Evolutionary conservation across 1,140 invertebrate genomes (phyloP).

Genomic region (Mercenaria mercenaria): DNA sequence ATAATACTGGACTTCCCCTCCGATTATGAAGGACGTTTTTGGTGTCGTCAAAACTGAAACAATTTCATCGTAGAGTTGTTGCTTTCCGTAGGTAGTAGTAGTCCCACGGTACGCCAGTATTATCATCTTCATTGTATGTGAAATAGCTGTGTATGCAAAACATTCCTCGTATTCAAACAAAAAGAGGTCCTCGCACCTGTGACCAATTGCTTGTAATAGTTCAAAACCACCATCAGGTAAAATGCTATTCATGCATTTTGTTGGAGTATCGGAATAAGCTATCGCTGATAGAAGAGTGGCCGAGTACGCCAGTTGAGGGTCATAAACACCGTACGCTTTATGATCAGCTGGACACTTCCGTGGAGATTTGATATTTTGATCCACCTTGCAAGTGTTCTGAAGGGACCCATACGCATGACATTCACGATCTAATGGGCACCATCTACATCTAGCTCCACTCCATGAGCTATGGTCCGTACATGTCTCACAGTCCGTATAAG

Average conservation of each 20-base stretch:
- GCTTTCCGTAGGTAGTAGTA: neutral
- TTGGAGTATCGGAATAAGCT: neutral
- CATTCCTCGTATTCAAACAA: too few relatives aligned
- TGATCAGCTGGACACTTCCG: neutral
- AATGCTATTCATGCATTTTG: neutral
- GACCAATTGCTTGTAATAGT: too few relatives aligned
- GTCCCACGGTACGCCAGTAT: too few relatives aligned
- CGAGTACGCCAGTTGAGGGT: too few relatives aligned
- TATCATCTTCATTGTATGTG: neutral
- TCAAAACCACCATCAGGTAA: too few relatives aligned
- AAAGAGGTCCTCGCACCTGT: too few relatives aligned
- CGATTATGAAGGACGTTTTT: neutral
- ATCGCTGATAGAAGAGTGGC: too few relatives aligned
- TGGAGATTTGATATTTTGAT: neutral
- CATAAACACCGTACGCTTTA: too few relatives aligned
- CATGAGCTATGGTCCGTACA: neutral
- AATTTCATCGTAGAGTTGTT: slow-evolving; percentile 3
- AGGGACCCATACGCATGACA: slow-evolving; percentile 30
- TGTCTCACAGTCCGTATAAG: neutral
- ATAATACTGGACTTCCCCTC: too few relatives aligned
- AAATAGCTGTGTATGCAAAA: neutral
- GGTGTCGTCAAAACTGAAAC: neutral
- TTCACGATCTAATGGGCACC: neutral
- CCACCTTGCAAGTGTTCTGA: neutral
- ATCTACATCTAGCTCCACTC: slow-evolving; percentile 2